Base-by-base conservation (phyloP, 2,888 invertebrate species). In the Morpho helenor region DNA sequence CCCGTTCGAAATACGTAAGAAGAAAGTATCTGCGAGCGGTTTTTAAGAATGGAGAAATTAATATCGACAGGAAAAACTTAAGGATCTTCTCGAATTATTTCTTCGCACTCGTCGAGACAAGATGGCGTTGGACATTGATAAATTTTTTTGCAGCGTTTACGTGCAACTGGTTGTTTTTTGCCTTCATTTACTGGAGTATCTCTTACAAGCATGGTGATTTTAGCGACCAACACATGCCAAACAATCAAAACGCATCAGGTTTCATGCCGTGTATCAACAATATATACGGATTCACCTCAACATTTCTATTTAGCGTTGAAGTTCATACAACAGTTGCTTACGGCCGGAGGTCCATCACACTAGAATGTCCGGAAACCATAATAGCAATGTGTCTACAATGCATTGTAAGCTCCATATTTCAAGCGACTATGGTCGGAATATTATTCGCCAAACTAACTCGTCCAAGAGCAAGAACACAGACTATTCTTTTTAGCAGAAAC, bases 281-380 rank as follows among this genome's bases (percentile, higher is more conserved):
- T 69, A 94, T 98, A 56, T 92, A 95, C 70, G 95, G 96, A 43
- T 99, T 99, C 82, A 96, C 97, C 0, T 97, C 98, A 9, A 96
- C 97, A 55, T 97, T 99, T 78, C 93, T 99, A 49, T 99, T 98
- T 91, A 98, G 97, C 68, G 94, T 99, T 63, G 99, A 99, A 91
- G 97, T 98, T 0, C 98, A 99, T 77, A 98, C 98, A 73, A 98
- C 98, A 0, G 97, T 98, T 59, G 99, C 92, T 74, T 97, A 97
- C 78, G 97, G 97, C 8, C 93, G 93, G 54, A 93, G 97, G 57
- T 92, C 95, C 54, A 97, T 97, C 0, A 98, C 98, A 0, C 95
- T 97, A 67, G 96, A 98, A 80, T 99, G 99, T 75, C 97, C 98
- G 0, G 96, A 97, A 77, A 97, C 98, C 1, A 96, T 99, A 55